Evolutionary conservation across 1,140 invertebrate genomes (phyloP), one percentile per base, ranked within the genome.

Genomic region (Brachionus manjavacas): DNA sequence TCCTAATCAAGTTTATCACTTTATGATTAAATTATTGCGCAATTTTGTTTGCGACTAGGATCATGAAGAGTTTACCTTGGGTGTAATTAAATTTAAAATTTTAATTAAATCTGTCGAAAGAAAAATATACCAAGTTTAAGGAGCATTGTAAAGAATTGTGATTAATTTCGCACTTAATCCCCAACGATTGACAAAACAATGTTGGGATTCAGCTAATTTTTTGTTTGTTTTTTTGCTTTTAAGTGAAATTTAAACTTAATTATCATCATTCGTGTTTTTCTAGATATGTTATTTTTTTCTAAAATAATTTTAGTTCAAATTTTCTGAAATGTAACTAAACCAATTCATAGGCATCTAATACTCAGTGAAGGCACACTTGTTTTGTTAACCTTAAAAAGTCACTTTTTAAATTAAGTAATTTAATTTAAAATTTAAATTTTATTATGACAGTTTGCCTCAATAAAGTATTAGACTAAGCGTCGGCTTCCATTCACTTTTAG

Each of bases 401-500:
- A 60, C 52, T 60, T 25, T 60, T 60, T 23, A 60, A 60, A 60
- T 60, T 60, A 60, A 60, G 52, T 60, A 60, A 60, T 60, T 60
- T 20, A 60, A 72, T 72, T 72, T 72, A 72, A 72, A 72, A 35
- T 72, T 72, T 41, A 72, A 72, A 72, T 72, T 72, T 72, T 20
- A 39, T 72, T 72, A 72, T 72, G 68, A 72, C 68, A 72, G 68
- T 41, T 72, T 41, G 41, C 9, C 31, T 39, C 20, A 20, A 72
- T 41, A 72, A 39, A 72, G 6, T 20, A 20, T 23, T 16, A 25
- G n/a, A 20, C 20, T n/a, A 49, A 52, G 46, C 46, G 12, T 60
- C 52, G 52, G 52, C 52, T 60, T 60, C 52, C 52, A 60, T 60
- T 60, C 52, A 23, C n/a, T 60, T 60, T n/a, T 60, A 60, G 52